Evolutionary conservation across 1,140 invertebrate genomes (phyloP), one percentile per base, ranked within the genome.

Genomic region (Bombus superbus): DNA sequence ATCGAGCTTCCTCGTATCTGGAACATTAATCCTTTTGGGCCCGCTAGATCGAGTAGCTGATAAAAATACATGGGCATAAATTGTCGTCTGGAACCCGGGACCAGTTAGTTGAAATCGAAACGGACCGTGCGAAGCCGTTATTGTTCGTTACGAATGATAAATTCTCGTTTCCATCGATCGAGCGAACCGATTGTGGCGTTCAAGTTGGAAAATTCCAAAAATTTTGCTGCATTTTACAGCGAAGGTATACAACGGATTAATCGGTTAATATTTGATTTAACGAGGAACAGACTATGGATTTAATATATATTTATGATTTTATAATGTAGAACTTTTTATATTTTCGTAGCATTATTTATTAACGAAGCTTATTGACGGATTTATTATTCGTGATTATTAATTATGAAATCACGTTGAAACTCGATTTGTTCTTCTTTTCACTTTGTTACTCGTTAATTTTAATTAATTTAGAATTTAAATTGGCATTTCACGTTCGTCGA

Each of bases 61-160:
- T 78, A 66, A 66, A 66, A 78, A 42, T 62, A 42, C 40, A 38
- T 75, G 32, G 44, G 35, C 47, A 22, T 78, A 78, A 78, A 78
- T 78, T 78, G 38, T 38, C 22, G n/a, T 28, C 25, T 38, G 8
- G 53, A 40, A 28, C 6, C 35, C 38, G 40, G 47, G 18, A 53
- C 47, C 6, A 6, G 47, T 22, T 53, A 53, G 53, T 76, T 76
- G 53, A 62, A 40, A 62, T 62, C 57, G 35, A 76, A 32, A 38
- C 53, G 18, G 76, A 74, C 86, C 72, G 40, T 53, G 53, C 35
- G 25, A 66, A 64, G 18, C n/a, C 44, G 42, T 25, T 32, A 78
- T 78, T 42, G 57, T 76, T 13, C 32, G 47, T 42, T 25, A 6
- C 57, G 38, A 64, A 64, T 78, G 57, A 78, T 62, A 59, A 78